Evolutionary conservation across 2,797 vertebrate species (phyloP).

Genomic region (Brachyrhaphis roseni): DNA sequence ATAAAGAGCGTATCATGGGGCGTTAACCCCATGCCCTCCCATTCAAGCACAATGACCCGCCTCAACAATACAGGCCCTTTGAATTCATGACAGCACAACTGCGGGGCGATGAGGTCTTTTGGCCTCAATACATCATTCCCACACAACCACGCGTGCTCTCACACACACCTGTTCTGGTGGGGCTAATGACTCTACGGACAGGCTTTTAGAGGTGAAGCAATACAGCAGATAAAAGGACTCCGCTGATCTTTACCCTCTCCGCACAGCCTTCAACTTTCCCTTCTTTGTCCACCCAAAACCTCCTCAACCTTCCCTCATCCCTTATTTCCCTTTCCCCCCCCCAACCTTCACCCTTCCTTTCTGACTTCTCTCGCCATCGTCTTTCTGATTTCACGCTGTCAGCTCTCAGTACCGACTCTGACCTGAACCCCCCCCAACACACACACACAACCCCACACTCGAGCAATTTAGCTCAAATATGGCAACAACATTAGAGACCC

Average conservation of each 20-base stretch:
- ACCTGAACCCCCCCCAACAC: conserved; percentile 31
- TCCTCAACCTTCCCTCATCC: conserved; percentile 46
- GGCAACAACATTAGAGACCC: conserved; percentile 71
- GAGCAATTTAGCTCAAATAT: conserved; percentile 75
- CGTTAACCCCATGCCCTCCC: conserved; percentile 65
- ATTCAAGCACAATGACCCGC: conserved; percentile 61
- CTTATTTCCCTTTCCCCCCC: conserved; percentile 46
- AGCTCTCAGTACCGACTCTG: conserved; percentile 31
- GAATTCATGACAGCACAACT: conserved; percentile 71
- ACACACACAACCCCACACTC: conserved; percentile 24
- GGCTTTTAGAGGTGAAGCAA: conserved; percentile 67
- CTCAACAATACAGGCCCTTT: conserved; percentile 69
- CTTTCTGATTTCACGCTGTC: conserved; percentile 54
- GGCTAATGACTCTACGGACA: conserved; percentile 66
- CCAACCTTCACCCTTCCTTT: conserved; percentile 15
- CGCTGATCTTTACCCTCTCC: conserved; percentile 68
- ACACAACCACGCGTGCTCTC: conserved; percentile 56
- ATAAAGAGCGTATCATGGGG: conserved; percentile 54
- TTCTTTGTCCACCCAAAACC: conserved; percentile 45
- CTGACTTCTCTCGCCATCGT: conserved; percentile 8
- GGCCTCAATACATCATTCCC: conserved; percentile 68
- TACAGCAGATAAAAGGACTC: conserved; percentile 57
- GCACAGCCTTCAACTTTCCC: conserved; percentile 42
- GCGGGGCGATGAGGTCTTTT: conserved; percentile 71
- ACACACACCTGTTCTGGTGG: conserved; percentile 54